Conservation (phyloP, 2,113 vertebrate genomes). For the Nematolebias whitei region DNA sequence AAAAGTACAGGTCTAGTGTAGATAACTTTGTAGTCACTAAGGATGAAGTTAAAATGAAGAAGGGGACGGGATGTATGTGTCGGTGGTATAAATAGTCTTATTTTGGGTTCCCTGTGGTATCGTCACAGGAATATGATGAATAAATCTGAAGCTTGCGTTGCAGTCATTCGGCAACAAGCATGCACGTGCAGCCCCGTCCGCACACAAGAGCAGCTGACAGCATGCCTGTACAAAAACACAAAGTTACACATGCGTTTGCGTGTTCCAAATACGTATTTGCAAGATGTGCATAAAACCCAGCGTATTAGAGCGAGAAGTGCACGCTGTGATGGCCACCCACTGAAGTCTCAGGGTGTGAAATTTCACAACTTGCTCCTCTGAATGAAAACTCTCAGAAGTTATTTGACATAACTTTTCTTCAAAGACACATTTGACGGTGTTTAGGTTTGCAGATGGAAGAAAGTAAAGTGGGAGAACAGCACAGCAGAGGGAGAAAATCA, state of each 20-base stretch:
- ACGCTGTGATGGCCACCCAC: conserved; percentile 49
- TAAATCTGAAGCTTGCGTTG: conserved; percentile 64
- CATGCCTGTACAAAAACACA: conserved; percentile 48
- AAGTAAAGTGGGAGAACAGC: not conserved
- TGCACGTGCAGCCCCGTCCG: conserved; percentile 8
- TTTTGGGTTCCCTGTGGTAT: conserved; percentile 47
- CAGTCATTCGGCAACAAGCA: conserved; percentile 51
- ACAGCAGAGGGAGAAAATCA: conserved; percentile 1
- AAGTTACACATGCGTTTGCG: conserved; percentile 46
- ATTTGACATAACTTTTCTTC: conserved; percentile 64
- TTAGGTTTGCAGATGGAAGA: conserved; percentile 41
- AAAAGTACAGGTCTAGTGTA: conserved; percentile 17
- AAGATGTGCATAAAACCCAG: conserved; percentile 41
- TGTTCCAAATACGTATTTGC: conserved; percentile 52
- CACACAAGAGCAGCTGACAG: conserved; percentile 18
- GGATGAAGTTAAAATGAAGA: conserved; percentile 42
- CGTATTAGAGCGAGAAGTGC: conserved; percentile 39
- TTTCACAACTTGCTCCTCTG: conserved; percentile 51
- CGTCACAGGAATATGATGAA: conserved; percentile 56
- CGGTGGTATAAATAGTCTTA: conserved; percentile 46
- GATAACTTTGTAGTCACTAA: conserved; percentile 38
- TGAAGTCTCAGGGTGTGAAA: conserved; percentile 55
- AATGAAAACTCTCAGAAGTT: conserved; percentile 48
- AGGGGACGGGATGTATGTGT: conserved; percentile 31
- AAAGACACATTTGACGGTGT: conserved; percentile 56